phyloP scores from a whole-genome alignment of 2,888 invertebrate species.

The Aricia artaxerxes region DNA sequence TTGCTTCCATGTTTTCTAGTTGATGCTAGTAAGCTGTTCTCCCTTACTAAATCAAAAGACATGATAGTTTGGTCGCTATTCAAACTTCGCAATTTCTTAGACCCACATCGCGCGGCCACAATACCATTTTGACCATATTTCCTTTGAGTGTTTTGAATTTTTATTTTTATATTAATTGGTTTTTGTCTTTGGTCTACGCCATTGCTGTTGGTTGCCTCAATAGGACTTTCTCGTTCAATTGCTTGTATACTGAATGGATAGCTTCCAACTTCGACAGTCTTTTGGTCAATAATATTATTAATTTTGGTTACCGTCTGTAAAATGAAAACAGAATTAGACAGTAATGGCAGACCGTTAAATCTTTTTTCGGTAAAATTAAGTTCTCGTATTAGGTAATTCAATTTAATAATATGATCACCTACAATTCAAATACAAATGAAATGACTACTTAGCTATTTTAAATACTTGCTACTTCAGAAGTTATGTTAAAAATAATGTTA shows the following conservation, averaged over 20 bases:
- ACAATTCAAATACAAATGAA: not conserved
- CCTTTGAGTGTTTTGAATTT: slow-evolving; percentile 58
- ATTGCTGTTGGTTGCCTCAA: not conserved
- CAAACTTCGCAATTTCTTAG: slow-evolving; percentile 54
- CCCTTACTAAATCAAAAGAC: slow-evolving; percentile 64
- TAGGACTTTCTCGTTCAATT: not conserved
- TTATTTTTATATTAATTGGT: slow-evolving; percentile 63
- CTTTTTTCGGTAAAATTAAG: not conserved
- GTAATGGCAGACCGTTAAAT: not conserved
- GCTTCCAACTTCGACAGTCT: not conserved
- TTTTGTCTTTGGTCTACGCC: slow-evolving; percentile 36
- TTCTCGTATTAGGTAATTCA: no score
- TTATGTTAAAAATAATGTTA: not conserved
- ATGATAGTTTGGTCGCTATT: slow-evolving; percentile 68
- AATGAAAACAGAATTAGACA: not conserved
- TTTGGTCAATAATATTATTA: slow-evolving; percentile 2
- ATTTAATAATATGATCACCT: no score
- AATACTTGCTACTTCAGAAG: no score
- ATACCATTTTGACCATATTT: slow-evolving; percentile 45
- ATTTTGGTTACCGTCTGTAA: slow-evolving; percentile 7
- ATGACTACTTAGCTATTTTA: not conserved
- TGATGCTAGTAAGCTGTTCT: slow-evolving; percentile 50
- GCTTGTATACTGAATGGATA: slow-evolving; percentile 10
- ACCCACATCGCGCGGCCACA: slow-evolving; percentile 46
- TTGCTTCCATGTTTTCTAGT: slow-evolving; percentile 50